Evolutionary conservation across 2,888 invertebrate genomes (phyloP).

Genomic region (Machimus rusticus): DNA sequence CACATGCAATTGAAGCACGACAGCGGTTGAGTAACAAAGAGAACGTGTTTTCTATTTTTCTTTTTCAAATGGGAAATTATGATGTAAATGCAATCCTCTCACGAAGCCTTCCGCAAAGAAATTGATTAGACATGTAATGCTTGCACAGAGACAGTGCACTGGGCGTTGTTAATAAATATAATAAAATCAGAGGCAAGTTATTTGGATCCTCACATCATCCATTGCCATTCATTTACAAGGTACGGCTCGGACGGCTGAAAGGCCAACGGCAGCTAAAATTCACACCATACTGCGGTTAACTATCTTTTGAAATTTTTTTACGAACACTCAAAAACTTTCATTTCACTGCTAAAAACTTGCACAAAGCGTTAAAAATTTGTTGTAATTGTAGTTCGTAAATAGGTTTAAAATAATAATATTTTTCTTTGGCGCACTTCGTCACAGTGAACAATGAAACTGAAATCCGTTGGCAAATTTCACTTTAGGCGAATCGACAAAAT

Average conservation of each 20-base stretch:
- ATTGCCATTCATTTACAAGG: slow-evolving; percentile 27
- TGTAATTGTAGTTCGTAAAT: neutral
- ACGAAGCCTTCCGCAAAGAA: neutral
- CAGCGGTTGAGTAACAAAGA: neutral
- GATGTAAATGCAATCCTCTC: neutral
- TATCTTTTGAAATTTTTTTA: neutral
- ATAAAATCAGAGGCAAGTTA: neutral
- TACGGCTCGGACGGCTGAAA: neutral
- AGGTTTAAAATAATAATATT: neutral
- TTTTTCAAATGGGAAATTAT: neutral
- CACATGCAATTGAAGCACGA: neutral
- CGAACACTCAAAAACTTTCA: neutral
- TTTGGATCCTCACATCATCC: slow-evolving; percentile 35
- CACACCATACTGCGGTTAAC: neutral
- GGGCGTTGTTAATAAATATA: neutral
- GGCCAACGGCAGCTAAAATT: neutral
- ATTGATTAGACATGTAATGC: neutral
- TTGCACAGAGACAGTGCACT: neutral
- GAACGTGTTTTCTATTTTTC: neutral
- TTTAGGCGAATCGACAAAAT: slow-evolving; percentile 7
- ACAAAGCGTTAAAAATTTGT: neutral
- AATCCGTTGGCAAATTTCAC: slow-evolving; percentile 1
- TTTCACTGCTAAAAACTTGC: neutral
- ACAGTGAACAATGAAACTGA: slow-evolving; percentile 17
- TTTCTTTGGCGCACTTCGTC: neutral